These are phyloP conservation scores for Hydrotaea cyrtoneurina DNA, from an alignment of 2,888 invertebrate genomes.

Conservation along the genomic window DNA sequence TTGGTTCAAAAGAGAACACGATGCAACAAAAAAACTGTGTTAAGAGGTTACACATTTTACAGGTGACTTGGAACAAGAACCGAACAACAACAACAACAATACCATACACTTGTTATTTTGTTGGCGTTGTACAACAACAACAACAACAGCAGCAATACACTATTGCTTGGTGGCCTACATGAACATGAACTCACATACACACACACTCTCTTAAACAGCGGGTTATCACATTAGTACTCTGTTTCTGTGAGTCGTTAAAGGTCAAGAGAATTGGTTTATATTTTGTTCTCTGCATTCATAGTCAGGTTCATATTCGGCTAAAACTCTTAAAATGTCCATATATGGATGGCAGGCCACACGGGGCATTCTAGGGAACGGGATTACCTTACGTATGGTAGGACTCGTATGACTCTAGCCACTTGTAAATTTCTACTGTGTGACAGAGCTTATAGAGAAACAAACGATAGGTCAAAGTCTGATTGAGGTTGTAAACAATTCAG, in stretches of 20 bases:
- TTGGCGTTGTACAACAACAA: background rate
- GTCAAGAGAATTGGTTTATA: background rate
- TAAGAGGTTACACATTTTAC: conserved; percentile 59
- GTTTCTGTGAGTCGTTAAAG: background rate
- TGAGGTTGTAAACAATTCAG: too few relatives aligned
- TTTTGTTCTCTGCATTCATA: too few relatives aligned
- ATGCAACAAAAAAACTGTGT: conserved; percentile 45
- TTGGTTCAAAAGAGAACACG: conserved; percentile 49
- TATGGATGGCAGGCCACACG: too few relatives aligned
- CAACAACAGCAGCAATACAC: background rate
- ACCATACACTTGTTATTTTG: background rate
- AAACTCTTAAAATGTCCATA: too few relatives aligned
- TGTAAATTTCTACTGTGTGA: too few relatives aligned
- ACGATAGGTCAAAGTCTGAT: too few relatives aligned
- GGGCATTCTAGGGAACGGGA: too few relatives aligned
- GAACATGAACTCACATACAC: background rate
- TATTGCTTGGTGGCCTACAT: background rate
- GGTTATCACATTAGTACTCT: background rate
- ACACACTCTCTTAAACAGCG: background rate
- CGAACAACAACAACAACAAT: conserved; percentile 7
- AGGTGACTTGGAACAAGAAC: conserved; percentile 40
- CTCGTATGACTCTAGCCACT: too few relatives aligned
- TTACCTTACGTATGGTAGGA: too few relatives aligned
- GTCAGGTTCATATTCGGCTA: too few relatives aligned
- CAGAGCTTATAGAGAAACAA: too few relatives aligned